Conservation (phyloP, 2,113 vertebrate species). For the Aspidoscelis tigris region DNA sequence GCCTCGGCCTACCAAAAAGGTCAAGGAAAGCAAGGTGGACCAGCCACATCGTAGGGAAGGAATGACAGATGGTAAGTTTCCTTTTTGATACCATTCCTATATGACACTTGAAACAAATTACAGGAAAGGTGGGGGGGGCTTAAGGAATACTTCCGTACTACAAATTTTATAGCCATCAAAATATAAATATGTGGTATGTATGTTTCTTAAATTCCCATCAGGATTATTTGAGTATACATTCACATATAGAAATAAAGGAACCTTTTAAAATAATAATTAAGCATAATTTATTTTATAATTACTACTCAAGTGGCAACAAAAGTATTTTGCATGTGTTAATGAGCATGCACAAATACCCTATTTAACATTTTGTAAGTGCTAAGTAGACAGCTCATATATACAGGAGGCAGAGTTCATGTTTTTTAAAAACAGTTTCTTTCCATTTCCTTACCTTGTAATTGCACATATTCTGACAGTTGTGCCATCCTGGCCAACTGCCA, state of each 20-base stretch:
- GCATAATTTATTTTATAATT: not conserved
- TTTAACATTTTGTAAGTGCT: not conserved
- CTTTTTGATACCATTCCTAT: not conserved
- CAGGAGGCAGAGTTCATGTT: not conserved
- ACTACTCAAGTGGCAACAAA: not conserved
- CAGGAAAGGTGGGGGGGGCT: too few relatives aligned
- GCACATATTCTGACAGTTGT: not conserved
- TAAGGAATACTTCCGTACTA: not conserved
- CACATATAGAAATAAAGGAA: not conserved
- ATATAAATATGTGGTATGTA: not conserved
- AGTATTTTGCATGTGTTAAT: not conserved
- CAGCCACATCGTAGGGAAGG: constrained; percentile 91
- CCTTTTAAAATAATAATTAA: not conserved
- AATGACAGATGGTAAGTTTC: constrained; percentile 88
- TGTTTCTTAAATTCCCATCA: not conserved
- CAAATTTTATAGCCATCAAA: not conserved
- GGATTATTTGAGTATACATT: not conserved
- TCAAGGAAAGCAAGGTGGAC: constrained; percentile 84
- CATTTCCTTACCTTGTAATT: not conserved
- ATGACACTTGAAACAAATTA: not conserved
- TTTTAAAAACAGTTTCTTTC: not conserved
- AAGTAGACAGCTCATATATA: not conserved
- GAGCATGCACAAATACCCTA: too few relatives aligned
- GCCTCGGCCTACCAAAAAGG: constrained; percentile 90
- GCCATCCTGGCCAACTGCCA: not conserved